Evolutionary conservation across 2,797 vertebrate species (phyloP).

Genomic region (Echiichthys vipera): DNA sequence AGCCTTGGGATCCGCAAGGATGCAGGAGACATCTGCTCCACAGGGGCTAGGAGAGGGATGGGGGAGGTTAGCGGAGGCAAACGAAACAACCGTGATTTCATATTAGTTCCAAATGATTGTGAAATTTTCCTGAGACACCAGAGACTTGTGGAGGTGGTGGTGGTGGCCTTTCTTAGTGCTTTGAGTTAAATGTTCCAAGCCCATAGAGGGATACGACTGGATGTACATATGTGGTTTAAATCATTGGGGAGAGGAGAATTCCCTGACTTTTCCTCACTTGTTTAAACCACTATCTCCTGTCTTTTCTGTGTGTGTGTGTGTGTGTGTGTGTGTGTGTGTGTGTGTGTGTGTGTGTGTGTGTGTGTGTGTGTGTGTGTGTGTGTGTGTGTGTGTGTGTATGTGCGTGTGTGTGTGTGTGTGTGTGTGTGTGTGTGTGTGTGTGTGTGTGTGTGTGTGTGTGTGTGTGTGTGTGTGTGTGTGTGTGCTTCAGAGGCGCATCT

Average conservation of each 20-base stretch:
- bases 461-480: slow-evolving; percentile 15
- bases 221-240: slow-evolving; percentile 65
- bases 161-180: slow-evolving; percentile 57
- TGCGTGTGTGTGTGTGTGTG: slow-evolving; percentile 20
- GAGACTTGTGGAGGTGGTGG: slow-evolving; percentile 51
- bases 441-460: slow-evolving; percentile 30
- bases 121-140: slow-evolving; percentile 70
- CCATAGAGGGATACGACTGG: slow-evolving; percentile 46
- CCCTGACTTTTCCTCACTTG: slow-evolving; percentile 62
- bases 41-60: slow-evolving; percentile 65
- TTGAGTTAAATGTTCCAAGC: slow-evolving; percentile 62
- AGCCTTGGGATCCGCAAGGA: slow-evolving; percentile 81
- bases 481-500: slow-evolving; percentile 82
- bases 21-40: slow-evolving; percentile 86
- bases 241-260: slow-evolving; percentile 59
- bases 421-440: slow-evolving; percentile 39
- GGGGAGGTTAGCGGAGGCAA: slow-evolving; percentile 70
- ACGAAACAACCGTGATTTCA: slow-evolving; percentile 75
- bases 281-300: slow-evolving; percentile 61
- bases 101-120: slow-evolving; percentile 81
- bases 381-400: slow-evolving; percentile 32
- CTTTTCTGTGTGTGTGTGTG: slow-evolving; percentile 40
- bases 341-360: slow-evolving; percentile 33
- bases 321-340: slow-evolving; percentile 32
- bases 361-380: slow-evolving; percentile 41